Conservation (phyloP, 2,797 vertebrate species). For the Astyanax mexicanus region DNA sequence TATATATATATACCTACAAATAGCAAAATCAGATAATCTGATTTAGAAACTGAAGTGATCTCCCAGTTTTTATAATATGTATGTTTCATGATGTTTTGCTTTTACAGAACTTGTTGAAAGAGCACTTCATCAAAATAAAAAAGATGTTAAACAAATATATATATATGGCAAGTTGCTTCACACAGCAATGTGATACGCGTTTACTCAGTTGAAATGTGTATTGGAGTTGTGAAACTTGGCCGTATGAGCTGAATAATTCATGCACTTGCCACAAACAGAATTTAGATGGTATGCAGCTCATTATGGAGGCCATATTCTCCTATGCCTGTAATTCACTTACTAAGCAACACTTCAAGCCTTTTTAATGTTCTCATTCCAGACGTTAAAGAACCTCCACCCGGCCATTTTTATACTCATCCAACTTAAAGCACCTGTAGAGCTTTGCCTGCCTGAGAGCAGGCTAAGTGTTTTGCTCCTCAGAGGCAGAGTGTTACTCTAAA, state of each 20-base stretch:
- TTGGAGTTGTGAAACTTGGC: not conserved
- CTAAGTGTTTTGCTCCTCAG: constrained; percentile 2
- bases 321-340: not conserved
- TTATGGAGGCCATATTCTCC: not conserved
- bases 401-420: not conserved
- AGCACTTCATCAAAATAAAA: not conserved
- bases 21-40: too few species aligned
- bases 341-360: too few species aligned
- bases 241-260: not conserved
- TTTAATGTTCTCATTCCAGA: not conserved
- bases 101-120: not conserved
- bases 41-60: too few species aligned
- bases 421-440: not conserved
- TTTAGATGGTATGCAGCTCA: not conserved
- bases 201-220: not conserved
- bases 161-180: not conserved
- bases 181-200: not conserved
- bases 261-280: not conserved
- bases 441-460: not conserved
- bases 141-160: not conserved
- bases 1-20: too few species aligned
- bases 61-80: too few species aligned
- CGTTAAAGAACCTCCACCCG: not conserved
- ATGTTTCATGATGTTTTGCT: constrained; percentile 1
- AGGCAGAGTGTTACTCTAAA: not conserved